phyloP scores from a whole-genome alignment of 2,113 vertebrate species.

The Zosterops lateralis region DNA sequence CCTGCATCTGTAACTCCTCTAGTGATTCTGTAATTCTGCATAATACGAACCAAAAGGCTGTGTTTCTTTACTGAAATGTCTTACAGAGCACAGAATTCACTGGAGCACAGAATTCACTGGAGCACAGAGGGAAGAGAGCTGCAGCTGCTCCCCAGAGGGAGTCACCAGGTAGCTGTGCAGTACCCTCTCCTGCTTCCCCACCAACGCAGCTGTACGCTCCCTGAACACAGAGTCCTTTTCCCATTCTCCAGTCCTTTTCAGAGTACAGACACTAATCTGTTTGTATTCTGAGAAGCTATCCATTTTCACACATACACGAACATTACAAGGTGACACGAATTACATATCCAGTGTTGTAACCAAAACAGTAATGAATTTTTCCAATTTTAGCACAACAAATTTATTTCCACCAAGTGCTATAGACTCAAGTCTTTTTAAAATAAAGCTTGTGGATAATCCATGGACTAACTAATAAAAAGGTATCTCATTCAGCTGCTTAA shows the following conservation, averaged over 20 bases:
- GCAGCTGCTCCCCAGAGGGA: background rate
- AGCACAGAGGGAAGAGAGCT: too few species aligned
- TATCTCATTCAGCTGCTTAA: conserved; percentile 41
- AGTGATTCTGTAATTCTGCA: background rate
- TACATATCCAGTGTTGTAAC: background rate
- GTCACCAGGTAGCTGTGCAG: background rate
- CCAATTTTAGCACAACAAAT: background rate
- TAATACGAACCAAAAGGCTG: background rate
- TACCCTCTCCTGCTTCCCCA: background rate
- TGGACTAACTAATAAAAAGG: background rate
- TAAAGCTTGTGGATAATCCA: background rate
- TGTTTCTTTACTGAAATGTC: background rate
- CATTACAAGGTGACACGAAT: background rate
- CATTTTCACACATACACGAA: background rate
- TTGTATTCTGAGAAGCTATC: background rate
- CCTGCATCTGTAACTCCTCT: background rate
- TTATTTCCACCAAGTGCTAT: background rate
- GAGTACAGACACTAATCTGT: background rate
- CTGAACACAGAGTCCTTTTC: fast-evolving
- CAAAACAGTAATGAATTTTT: background rate
- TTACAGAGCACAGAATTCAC: background rate
- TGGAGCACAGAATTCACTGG: background rate
- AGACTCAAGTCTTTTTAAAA: background rate
- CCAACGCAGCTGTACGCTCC: fast-evolving
- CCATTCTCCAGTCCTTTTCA: background rate